Conservation (phyloP, 2,113 vertebrate species). For the Gallinago jamesoni region DNA sequence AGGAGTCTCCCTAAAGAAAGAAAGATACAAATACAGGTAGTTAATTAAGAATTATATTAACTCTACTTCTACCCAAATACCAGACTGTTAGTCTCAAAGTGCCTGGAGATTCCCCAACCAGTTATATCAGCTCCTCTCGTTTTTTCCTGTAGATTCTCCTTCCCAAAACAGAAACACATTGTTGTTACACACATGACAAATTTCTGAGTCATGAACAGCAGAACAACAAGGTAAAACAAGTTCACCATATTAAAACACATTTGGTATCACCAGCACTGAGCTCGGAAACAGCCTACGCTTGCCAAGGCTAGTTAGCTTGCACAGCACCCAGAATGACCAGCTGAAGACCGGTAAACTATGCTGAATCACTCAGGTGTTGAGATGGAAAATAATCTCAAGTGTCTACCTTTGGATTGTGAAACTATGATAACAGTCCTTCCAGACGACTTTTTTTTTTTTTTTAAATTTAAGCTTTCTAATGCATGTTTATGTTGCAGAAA, state of each 20-base stretch:
- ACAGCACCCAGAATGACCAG: neutral
- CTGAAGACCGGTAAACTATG: neutral
- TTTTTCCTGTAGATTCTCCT: neutral
- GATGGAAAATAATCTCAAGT: neutral
- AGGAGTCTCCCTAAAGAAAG: conserved; percentile 71
- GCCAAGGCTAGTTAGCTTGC: neutral
- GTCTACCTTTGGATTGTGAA: neutral
- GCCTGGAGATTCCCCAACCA: neutral
- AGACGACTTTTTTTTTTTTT: neutral
- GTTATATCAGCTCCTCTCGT: neutral
- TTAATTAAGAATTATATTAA: neutral
- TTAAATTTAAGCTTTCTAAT: neutral
- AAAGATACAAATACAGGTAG: neutral
- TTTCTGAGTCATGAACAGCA: neutral
- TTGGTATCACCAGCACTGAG: neutral
- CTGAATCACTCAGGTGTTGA: neutral
- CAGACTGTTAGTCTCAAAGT: neutral
- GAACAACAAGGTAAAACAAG: neutral
- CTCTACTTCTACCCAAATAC: neutral
- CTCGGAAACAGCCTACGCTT: accelerated
- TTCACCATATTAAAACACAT: neutral
- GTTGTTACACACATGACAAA: neutral
- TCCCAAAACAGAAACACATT: neutral
- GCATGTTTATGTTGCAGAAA: neutral
- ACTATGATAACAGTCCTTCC: neutral